Conservation (phyloP, 92 coral and sea anemone genomes). For the Paramuricea clavata region DNA sequence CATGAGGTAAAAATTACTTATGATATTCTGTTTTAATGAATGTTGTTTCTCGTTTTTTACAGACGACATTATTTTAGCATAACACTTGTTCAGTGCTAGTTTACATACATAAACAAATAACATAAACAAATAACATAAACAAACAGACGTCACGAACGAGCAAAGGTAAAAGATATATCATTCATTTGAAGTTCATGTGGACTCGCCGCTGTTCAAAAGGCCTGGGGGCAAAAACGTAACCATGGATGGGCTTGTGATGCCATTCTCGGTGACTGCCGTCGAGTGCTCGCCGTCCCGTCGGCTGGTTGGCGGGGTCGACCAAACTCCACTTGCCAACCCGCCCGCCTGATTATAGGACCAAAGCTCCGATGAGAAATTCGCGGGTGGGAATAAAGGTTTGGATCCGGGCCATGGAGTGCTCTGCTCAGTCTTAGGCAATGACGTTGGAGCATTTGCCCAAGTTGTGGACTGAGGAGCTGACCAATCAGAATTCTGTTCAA, state of each 20-base stretch:
- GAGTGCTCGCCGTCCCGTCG: slow-evolving; percentile 87
- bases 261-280: slow-evolving; percentile 84
- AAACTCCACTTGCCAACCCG: slow-evolving; percentile 66
- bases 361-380: slow-evolving; percentile 78
- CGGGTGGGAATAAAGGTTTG: slow-evolving; percentile 47
- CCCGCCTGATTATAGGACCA: slow-evolving; percentile 82
- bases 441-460: slow-evolving; percentile 29
- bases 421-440: slow-evolving; percentile 6
- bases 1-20: not conserved
- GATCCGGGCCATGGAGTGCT: slow-evolving; percentile 66
- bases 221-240: slow-evolving; percentile 98
- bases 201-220: slow-evolving; percentile 94
- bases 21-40: slow-evolving; percentile 39
- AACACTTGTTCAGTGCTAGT: slow-evolving; percentile 44
- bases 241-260: slow-evolving; percentile 97
- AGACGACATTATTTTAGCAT: not conserved
- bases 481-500: slow-evolving; percentile 98
- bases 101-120: not conserved
- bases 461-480: slow-evolving; percentile 62
- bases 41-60: slow-evolving; percentile 24
- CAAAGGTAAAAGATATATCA: not conserved
- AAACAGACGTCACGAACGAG: slow-evolving; percentile 8
- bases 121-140: slow-evolving; percentile 31
- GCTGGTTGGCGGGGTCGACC: slow-evolving; percentile 84
- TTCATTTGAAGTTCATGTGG: slow-evolving; percentile 65